Base-by-base conservation (phyloP, 2,888 invertebrate species). In the Steinernema carpocapsae region DNA sequence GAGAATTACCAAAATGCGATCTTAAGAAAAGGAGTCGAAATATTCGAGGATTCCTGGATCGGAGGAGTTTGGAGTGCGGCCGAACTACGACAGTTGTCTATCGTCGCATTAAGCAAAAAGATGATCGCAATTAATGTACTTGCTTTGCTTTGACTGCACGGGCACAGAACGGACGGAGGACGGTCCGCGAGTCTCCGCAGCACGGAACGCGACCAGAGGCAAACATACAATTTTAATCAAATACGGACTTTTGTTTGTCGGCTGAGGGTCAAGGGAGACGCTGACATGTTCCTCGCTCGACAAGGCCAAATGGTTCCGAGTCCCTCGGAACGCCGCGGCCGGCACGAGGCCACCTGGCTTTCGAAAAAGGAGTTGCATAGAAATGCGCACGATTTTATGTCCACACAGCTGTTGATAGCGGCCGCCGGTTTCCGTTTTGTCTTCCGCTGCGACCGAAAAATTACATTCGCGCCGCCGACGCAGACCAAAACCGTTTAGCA, bases 91-190 rank as follows among this genome's bases (percentile, higher is more conserved):
- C 64, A 64, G 64, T 64, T 64, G 64, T 64, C 64, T 29, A 64
- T 64, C 64, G 64, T 22, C 64, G 32, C 64, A 64, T 64, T 64
- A 64, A 64, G 32, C 64, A 64, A 64, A 64, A 64, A 64, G n/a
- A 64, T 64, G 64, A n/a, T 64, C 64, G 64, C 64, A 64, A 64
- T 64, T 29, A 64, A 64, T 26, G 32, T 64, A 64, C 26, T 64
- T 64, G 64, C 64, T 26, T 12, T 29, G 64, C 14, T 64, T 17
- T 32, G 64, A 29, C 29, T n/a, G 17, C 32, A 32, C 24, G 32
- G 17, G 17, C 17, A 64, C 32, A 64, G 29, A 48, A n/a, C 19
- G 48, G 4, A 14, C 14, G 32, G 64, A 64, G 1, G 17, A 64
- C 64, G 32, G 37, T 6, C 14, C 7, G 26, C 64, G 56, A 37